Percentiles rank a stretch among this genome's conserved stretches.
Evolutionary conservation across 2,113 vertebrate genomes (phyloP).

Genomic region (Oreochromis niloticus): DNA sequence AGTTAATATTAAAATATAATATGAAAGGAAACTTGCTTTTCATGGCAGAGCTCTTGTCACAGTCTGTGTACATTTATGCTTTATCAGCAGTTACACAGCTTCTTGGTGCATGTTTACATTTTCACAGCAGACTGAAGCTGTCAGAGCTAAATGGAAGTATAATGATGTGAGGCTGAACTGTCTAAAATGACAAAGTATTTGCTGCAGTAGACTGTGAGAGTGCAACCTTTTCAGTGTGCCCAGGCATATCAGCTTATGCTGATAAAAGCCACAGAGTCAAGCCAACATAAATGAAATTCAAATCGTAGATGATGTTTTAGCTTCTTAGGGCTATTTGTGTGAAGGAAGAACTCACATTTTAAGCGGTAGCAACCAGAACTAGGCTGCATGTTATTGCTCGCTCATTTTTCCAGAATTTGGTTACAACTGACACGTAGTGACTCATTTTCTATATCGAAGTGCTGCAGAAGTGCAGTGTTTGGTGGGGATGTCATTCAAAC

Average conservation of each 20-base stretch:
- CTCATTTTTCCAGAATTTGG: not conserved
- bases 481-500: not conserved
- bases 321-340: not conserved
- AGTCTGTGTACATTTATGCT: not conserved
- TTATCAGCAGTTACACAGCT: not conserved
- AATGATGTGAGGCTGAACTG: not conserved
- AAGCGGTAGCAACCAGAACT: not conserved
- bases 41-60: not conserved
- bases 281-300: not conserved
- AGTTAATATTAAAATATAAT: not conserved
- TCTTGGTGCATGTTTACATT: not conserved
- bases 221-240: not conserved
- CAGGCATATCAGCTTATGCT: not conserved
- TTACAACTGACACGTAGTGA: not conserved
- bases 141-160: not conserved
- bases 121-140: not conserved
- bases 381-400: not conserved
- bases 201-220: not conserved
- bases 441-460: not conserved
- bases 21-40: not conserved
- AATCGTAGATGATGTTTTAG: not conserved
- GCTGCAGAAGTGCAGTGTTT: not conserved
- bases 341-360: not conserved
- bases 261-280: not conserved
- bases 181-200: not conserved